A percentile compares a stretch with the other conserved stretches of the same genome.
phyloP scores from a whole-genome alignment of 1,140 invertebrate species.

The Sesamia nonagrioides region DNA sequence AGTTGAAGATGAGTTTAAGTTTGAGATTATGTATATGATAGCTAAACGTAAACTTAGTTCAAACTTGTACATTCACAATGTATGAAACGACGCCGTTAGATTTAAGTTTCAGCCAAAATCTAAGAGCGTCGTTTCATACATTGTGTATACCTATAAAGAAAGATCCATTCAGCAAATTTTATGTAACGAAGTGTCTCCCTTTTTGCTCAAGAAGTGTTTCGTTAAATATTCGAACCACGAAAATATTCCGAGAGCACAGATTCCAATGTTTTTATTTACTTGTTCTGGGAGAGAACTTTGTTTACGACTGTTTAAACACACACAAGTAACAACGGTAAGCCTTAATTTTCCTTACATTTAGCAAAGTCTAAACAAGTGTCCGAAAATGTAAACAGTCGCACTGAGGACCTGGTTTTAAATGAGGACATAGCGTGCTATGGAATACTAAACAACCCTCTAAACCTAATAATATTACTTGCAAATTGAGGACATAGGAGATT shows the following conservation, averaged over 20 bases:
- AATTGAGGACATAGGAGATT: constrained; percentile 29
- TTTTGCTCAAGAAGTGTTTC: background rate
- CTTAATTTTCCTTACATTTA: constrained; percentile 19
- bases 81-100: too few species aligned
- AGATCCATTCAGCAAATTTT: too few species aligned
- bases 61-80: too few species aligned
- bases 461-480: constrained; percentile 33
- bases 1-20: too few species aligned
- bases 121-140: too few species aligned
- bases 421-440: constrained; percentile 24
- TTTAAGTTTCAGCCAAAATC: too few species aligned
- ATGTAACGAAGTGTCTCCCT: background rate
- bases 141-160: too few species aligned
- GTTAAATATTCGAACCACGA: background rate
- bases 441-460: constrained; percentile 14
- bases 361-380: constrained; percentile 24
- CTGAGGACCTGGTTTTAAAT: constrained; percentile 21
- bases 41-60: too few species aligned
- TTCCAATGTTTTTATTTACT: background rate
- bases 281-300: constrained; percentile 4
- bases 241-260: background rate
- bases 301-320: constrained; percentile 12
- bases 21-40: too few species aligned
- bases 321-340: constrained; percentile 11
- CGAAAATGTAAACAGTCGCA: constrained; percentile 12